Base-by-base conservation (phyloP, 2,888 invertebrate genomes). In the Nyleta sp. region DNA sequence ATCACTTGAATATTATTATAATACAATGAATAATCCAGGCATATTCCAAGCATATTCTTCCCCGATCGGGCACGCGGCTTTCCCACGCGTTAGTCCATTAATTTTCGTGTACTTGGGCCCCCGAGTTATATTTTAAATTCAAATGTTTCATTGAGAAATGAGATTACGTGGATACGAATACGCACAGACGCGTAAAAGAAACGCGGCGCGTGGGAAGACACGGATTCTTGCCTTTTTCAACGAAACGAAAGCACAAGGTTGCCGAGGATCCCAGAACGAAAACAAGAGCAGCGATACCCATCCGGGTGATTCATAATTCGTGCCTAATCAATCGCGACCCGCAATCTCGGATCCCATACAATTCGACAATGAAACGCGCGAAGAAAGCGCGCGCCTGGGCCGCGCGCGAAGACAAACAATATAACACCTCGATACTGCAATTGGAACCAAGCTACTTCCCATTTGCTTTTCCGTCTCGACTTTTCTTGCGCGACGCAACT, bases 201-300 rank as follows among this genome's bases (percentile, higher is more conserved):
- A 57, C 73, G 52, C 33, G 35, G 4, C 31, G 71, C 52, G 73
- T 73, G 73, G 73, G 73, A 73, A 73, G 72, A 57, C 18, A 40
- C 72, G 52, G 62, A 72, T 72, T 80, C 55, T 80, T 65, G 65
- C 81, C 82, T 81, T 82, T 80, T 80, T 50, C 60, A 80, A 78
- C 33, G 44, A 44, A 67, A 55, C 55, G 71, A 65, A 75, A 59
- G 65, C 78, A 60, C 55, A 62, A 78, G 70, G 78, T 70, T 68
- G 28, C 8, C 53, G 48, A 72, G 33, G 57, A 64, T 60, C 62
- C 10, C 55, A 28, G 33, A 62, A 72, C 46, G 48, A 53, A 72
- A 62, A 38, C 60, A 60, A 71, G 70, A 71, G 70, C 60, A 53
- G 5, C 10, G 44, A 44, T 44, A 13, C 17, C 40, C 40, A 57